Conservation (phyloP, 2,797 vertebrate species). For the Arrhamphus sclerolepis region DNA sequence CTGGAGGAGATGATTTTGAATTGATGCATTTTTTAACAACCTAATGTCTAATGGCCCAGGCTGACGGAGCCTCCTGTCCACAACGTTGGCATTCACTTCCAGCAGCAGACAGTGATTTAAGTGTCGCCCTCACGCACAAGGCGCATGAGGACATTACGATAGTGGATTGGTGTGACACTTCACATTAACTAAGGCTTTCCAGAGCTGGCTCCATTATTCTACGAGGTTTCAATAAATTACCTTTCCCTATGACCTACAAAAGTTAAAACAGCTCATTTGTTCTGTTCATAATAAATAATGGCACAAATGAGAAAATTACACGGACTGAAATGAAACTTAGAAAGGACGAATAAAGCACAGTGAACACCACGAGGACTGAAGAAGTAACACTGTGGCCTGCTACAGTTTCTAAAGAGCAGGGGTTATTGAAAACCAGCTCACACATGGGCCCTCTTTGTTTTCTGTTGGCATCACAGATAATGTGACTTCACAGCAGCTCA, state of each 20-base stretch:
- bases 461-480: conserved; percentile 20
- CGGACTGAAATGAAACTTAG: conserved; percentile 14
- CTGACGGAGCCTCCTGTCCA: conserved; percentile 24
- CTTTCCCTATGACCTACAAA: conserved; percentile 58
- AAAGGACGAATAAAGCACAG: conserved; percentile 8
- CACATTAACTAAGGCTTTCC: conserved; percentile 70
- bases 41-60: conserved; percentile 32
- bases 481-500: conserved; percentile 32
- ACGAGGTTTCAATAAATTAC: conserved; percentile 61
- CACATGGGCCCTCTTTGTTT: conserved; percentile 40
- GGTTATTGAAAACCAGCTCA: conserved; percentile 70
- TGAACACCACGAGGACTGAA: conserved; percentile 14
- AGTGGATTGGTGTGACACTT: conserved; percentile 60
- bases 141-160: conserved; percentile 55
- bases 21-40: conserved; percentile 49
- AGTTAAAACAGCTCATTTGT: conserved; percentile 64
- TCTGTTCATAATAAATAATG: conserved; percentile 64
- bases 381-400: background rate
- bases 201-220: conserved; percentile 72
- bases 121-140: conserved; percentile 33
- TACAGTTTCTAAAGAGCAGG: conserved; percentile 38
- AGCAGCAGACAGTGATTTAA: conserved; percentile 50
- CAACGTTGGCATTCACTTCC: conserved; percentile 7
- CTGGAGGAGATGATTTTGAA: conserved; percentile 23
- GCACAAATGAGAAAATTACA: conserved; percentile 41